Evolutionary conservation across 1,140 invertebrate genomes (phyloP), one percentile per base, ranked within the genome.

Genomic region (Mizuhopecten yessoensis): DNA sequence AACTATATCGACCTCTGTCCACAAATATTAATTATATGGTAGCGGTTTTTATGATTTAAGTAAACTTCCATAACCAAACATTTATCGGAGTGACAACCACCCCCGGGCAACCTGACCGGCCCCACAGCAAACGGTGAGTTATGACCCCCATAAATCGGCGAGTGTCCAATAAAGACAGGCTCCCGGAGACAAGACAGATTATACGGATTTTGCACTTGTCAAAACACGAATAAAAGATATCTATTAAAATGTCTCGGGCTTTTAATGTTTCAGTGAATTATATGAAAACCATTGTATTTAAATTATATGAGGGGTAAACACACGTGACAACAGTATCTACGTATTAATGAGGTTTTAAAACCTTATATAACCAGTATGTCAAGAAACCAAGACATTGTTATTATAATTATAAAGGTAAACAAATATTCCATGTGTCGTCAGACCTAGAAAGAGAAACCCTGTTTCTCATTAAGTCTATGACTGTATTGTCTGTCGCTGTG

Each of bases 61-160:
- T 29, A 75, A 29, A 3, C 57, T 29, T 7, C 57, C 5, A 75
- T 13, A 20, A 45, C 42, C 9, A 20, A 45, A 45, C 17, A 45
- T 20, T 17, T 45, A 20, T 0, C 17, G 17, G 9, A 45, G 42
- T 45, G 57, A 75, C 57, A 75, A n/a, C 57, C 5, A 75, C 57
- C 57, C 57, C 57, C 57, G 57, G 57, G 57, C 57, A 75, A 23
- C 23, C 57, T 17, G 57, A 75, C 57, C 5, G 57, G 9, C 42
- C 20, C 57, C 23, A 75, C 23, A 75, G 29, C 57, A 75, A n/a
- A n/a, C 0, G n/a, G 57, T 75, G 57, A 75, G 17, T 75, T 75
- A 75, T n/a, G 57, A 75, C 57, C 57, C 57, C 57, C 57, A 75
- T 75, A 75, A 75, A 75, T 29, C n/a, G 57, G 57, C 57, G 9